Conservation (phyloP, 2,113 vertebrate genomes). For the Chaetodon trifascialis region DNA sequence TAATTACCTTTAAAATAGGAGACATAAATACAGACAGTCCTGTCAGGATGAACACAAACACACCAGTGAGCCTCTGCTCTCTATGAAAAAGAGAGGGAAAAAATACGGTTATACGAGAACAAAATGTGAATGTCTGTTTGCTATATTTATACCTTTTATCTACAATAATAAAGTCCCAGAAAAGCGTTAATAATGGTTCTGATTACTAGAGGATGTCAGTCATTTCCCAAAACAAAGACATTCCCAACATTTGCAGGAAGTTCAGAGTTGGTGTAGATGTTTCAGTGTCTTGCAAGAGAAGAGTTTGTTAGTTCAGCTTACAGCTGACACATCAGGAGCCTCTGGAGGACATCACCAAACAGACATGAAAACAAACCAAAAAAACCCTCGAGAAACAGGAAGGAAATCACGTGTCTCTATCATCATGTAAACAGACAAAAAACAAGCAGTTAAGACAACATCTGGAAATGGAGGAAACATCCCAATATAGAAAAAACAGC, state of each 20-base stretch:
- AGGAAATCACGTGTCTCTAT: background rate
- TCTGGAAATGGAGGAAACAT: too few species aligned
- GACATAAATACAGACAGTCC: constrained; percentile 99
- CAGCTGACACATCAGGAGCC: constrained; percentile 78
- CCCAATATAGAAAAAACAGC: too few species aligned
- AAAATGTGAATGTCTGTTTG: constrained; percentile 9
- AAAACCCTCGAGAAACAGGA: background rate
- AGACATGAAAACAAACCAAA: constrained; percentile 4
- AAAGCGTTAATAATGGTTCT: background rate
- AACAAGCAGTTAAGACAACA: too few species aligned
- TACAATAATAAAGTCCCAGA: background rate
- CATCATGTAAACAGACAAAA: background rate
- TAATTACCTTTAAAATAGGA: constrained; percentile 96
- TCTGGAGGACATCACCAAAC: background rate
- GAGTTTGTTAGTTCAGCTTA: constrained; percentile 80
- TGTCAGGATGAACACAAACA: constrained; percentile 94
- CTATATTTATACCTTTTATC: background rate
- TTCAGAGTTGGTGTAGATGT: constrained; percentile 16
- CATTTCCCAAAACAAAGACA: background rate
- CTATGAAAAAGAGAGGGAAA: constrained; percentile 76
- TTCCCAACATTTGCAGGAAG: background rate
- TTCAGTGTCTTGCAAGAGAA: background rate
- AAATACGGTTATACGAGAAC: background rate
- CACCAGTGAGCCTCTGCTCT: constrained; percentile 95
- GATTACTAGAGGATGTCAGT: background rate